Evolutionary conservation across 2,888 invertebrate species (phyloP).

Genomic region (Nomada fabriciana): DNA sequence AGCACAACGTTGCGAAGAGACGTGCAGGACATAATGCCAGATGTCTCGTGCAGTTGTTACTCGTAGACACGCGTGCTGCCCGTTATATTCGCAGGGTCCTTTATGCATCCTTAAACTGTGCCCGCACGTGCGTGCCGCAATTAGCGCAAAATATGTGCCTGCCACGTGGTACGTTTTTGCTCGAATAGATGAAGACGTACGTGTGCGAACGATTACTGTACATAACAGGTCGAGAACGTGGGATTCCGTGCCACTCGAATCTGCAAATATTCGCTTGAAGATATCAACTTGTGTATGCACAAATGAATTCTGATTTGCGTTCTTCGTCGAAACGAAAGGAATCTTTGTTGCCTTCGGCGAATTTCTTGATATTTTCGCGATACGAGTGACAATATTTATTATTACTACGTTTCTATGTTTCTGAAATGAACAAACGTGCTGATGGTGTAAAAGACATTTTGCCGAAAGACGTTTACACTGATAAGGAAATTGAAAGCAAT

Average conservation of each 20-base stretch:
- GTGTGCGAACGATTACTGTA: constrained; percentile 14
- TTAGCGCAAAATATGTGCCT: constrained; percentile 54
- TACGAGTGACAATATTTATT: too few relatives aligned
- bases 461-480: too few relatives aligned
- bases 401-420: too few relatives aligned
- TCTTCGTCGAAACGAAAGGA: neutral
- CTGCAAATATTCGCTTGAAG: neutral
- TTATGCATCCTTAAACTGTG: constrained; percentile 53
- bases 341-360: too few relatives aligned
- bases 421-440: too few relatives aligned
- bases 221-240: neutral
- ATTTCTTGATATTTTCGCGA: too few relatives aligned
- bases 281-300: too few relatives aligned
- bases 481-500: too few relatives aligned
- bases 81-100: constrained; percentile 55
- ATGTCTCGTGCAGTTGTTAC: constrained; percentile 52
- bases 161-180: constrained; percentile 51
- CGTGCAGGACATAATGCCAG: constrained; percentile 32
- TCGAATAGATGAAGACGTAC: constrained; percentile 7
- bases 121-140: constrained; percentile 67
- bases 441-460: too few relatives aligned
- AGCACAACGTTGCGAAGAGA: neutral
- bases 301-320: neutral
- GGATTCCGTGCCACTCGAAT: neutral
- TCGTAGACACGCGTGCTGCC: constrained; percentile 41